Evolutionary conservation across 2,113 vertebrate species (phyloP).

Genomic region (Oxyruncus cristatus): DNA sequence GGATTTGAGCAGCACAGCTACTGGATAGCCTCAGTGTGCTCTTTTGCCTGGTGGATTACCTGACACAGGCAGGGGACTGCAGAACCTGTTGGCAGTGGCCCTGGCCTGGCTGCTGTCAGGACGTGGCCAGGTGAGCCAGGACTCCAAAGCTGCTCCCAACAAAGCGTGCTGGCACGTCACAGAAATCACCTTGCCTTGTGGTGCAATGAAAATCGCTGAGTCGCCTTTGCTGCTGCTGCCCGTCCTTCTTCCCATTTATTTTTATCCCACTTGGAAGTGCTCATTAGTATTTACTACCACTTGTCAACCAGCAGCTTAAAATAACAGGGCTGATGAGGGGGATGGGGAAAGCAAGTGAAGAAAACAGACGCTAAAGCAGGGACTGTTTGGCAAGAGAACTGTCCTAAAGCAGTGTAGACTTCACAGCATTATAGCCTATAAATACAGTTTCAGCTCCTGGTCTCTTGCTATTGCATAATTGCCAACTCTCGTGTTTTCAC

Average conservation of each 20-base stretch:
- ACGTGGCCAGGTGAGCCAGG: not conserved
- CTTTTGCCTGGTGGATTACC: not conserved
- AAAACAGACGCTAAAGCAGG: not conserved
- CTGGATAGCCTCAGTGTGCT: not conserved
- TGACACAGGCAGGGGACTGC: not conserved
- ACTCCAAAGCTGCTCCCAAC: not conserved
- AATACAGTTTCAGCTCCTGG: not conserved
- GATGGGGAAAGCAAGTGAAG: not conserved
- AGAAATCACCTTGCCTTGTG: not conserved
- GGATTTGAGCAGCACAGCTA: not conserved
- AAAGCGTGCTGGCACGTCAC: not conserved
- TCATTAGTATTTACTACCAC: not conserved
- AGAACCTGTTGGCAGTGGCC: not conserved
- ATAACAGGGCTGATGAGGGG: not conserved
- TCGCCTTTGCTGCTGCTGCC: not conserved
- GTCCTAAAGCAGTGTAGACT: not conserved
- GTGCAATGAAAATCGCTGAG: not conserved
- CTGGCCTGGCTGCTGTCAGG: not conserved
- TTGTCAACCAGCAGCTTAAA: not conserved
- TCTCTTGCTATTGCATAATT: not conserved
- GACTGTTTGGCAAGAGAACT: not conserved
- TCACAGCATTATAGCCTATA: not conserved
- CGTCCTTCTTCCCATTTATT: not conserved
- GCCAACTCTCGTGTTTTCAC: not conserved
- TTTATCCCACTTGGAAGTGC: slow-evolving; percentile 1